Evolutionary conservation across 1,140 invertebrate genomes (phyloP), one percentile per base, ranked within the genome.

Genomic region (Trinorchestia longiramus): DNA sequence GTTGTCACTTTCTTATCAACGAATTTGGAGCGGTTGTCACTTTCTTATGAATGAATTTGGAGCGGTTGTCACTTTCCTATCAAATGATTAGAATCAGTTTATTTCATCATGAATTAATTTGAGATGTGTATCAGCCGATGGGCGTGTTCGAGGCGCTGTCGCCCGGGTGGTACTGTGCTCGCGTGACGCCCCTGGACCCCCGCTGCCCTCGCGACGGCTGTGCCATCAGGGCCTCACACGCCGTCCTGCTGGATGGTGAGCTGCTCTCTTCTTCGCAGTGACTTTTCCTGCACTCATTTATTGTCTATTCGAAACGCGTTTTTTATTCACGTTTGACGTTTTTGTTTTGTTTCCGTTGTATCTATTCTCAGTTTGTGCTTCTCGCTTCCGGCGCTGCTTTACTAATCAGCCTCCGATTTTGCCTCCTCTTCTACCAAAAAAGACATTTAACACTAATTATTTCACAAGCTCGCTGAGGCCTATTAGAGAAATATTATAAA

Each of bases 201-300:
- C 92, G 92, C 43, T 94, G 92, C 41, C 92, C 92, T 19, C 43
- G 92, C 6, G 92, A 94, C 92, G 92, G 92, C 36, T 94, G 92
- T 40, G 92, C 92, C 6, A 44, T 94, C 8, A 8, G 92, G 44
- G 92, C 92, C 43, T 94, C 92, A 6, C 92, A 94, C 43, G 43
- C 92, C 19, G 92, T 94, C 43, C 44, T 43, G 36, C 92, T 94
- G 40, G 40, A 94, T 6, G 44, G 92, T 45, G 36, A 47, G 92
- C 11, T 43, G 11, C 11, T 77, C 62, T 77, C 28, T 77, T 23
- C 62, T 36, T 77, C 28, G 1, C 36, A 3, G 28, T 77, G 62
- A 23, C 62, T 11, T 36, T 53, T 77, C 62, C 1, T 36, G 62
- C 36, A 23, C 8, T 77, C 62, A 11, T 53, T 53, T 53, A 11